Base-by-base conservation (phyloP, 2,113 vertebrate species). In the Tichodroma muraria region DNA sequence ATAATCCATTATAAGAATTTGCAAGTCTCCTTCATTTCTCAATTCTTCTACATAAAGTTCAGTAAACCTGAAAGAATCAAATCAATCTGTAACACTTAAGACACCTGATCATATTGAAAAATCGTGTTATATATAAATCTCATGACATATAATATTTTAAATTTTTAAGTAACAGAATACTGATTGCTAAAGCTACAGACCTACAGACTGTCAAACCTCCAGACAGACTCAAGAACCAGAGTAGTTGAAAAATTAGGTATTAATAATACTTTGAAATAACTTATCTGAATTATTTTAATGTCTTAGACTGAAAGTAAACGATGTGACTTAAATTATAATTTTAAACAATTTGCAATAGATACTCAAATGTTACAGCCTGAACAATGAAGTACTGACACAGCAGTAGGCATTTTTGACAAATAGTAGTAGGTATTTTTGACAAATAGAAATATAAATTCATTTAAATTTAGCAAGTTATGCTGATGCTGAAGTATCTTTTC, bases 21-120 rank as follows among this genome's bases (percentile, higher is more conserved):
- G 97, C 91, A 99, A 97, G 90, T 99, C 99, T 80, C 97, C 98
- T 92, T 99, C 98, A 79, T 97, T 98, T 97, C 98, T 99, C 77
- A 99, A 80, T 98, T 99, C 99, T 94, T 99, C 99, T 49, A 99
- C 97, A 44, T 99, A 99, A 85, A 99, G 97, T 98, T 99, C 99
- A 78, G 99, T 99, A 92, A 99, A 99, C 89, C 99, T 99, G 10
- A 15, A 89, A 95, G 24, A 93, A 82, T 19, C 31, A 61, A 72
- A 79, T 76, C 28, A 93, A 78, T 78, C 31, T 11, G 2, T 70
- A 94, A 60, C 4, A 44, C 49, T 77, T 59, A 16, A 49, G 12
- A 72, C 24, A 72, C 28, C 8, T 42, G 38, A 53, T 20, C 20
- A 70, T 18, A 93, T 3, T 11, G 31, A 71, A 65, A 68, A 63